Base-by-base conservation (phyloP, 2,113 vertebrate genomes). In the Verasper variegatus region DNA sequence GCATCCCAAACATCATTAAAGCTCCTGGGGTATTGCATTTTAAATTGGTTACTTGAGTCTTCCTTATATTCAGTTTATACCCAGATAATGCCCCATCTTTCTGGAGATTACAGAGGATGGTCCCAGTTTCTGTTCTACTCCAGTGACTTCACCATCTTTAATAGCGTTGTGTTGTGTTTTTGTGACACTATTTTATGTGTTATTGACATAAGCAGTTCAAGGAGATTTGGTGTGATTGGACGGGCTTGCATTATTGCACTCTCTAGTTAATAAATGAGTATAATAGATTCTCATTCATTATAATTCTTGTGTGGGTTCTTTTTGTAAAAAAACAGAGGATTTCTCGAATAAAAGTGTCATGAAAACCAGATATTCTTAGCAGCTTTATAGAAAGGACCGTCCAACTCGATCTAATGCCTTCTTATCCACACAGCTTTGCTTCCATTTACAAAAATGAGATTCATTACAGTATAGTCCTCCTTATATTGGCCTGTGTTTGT, bases 261-360 rank as follows among this genome's bases (percentile, higher is more conserved):
- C 18, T 72, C 40, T 68, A n/a, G 49, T 31, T 8, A 5, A 62
- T 45, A 62, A 68, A 61, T 67, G 5, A n/a, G 17, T 7, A 15
- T 2, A 31, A 54, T 0, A 54, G 17, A n/a, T 54, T 11, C n/a
- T 23, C 65, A 63, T 49, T 72, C 12, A 67, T 79, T 55, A 20
- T 11, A 35, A 54, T 55, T 61, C 11, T 35, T n/a, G 6, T 31
- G 31, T 31, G 27, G 31, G n/a, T 37, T 17, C 10, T 58, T 35
- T 17, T 21, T 57, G 1, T 7, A 31, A 31, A 6, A 7, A 7
- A 55, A 20, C 31, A 40, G 31, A 8, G 10, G 49, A 23, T 21
- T 64, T 64, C 42, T 64, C 37, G 14, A 26, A 65, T 76, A 24
- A 42, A 75, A 26, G 45, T 42, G 45, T 26, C 31, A 31, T 31